Evolutionary conservation across 1,140 invertebrate genomes (phyloP), one percentile per base, ranked within the genome.

Genomic region (Sarcophaga bullata): DNA sequence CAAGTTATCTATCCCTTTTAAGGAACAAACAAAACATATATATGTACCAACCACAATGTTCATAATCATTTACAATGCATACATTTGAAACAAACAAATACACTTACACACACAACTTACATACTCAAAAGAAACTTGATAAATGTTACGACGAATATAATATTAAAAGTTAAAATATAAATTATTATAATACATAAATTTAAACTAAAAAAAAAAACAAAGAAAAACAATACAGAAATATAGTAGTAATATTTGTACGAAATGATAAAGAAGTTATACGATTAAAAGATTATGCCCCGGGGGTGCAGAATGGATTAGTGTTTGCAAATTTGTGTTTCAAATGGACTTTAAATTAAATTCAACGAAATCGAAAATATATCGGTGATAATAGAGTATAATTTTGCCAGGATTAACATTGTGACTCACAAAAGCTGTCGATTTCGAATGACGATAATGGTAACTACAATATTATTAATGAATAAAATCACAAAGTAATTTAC

Each of bases 71-170:
- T 78, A 50, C 47, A 68, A 17, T 19, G 1, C 15, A 72, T 25
- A 72, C 19, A 72, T 72, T 17, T 72, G 37, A 72, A 72, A 17
- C 17, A 72, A 72, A 72, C 19, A 72, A 25, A 25, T 19, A 72
- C 19, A 72, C 17, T n/a, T 25, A 17, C 17, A 25, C 17, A 25
- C 17, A 72, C 17, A 17, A 15, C 15, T 68, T 68, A 76, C 15
- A 76, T 47, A 62, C 54, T 15, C 54, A 62, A 11, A 68, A 17
- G 6, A 78, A 78, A 78, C 75, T 78, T 50, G 49, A 78, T 78
- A 78, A 78, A 78, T 19, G 49, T 78, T 78, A 78, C 75, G 75
- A 78, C 75, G 75, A 78, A 78, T 78, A 17, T 37, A 73, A 78
- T 68, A 50, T 49, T 49, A 76, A 76, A 76, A 6, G n/a, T n/a